Evolutionary conservation across 2,797 vertebrate genomes (phyloP), one percentile per base, ranked within the genome.

Genomic region (Threskiornis aethiopicus): DNA sequence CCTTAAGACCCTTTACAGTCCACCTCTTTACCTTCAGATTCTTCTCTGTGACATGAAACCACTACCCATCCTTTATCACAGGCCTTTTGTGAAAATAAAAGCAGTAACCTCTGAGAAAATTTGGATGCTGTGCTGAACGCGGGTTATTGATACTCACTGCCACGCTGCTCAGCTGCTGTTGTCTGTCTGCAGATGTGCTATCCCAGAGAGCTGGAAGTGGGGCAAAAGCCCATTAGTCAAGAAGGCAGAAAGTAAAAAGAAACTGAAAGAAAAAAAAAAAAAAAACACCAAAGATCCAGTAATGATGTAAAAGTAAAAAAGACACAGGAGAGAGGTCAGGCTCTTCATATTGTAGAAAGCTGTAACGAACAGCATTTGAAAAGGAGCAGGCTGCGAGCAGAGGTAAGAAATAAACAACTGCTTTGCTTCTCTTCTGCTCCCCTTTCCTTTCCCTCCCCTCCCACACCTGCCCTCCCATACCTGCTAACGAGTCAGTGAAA

Each of bases 341-440:
- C 7, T 47, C 29, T 31, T 41, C 10, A 6, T 0, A 1, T 31
- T 66, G 10, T 6, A 57, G 31, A 59, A 76, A 52, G 6, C 39
- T 37, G 2, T 6, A 6, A 3, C 0, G 3, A 76, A 5, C 15
- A 52, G 6, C 28, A 22, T 1, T 19, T 14, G 2, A 84, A 7
- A 6, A 52, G 5, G 2, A 47, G 1, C 0, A 0, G 0, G 1
- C 2, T 33, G 1, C 3, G 1, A 5, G 18, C 29, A 82, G 20
- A 67, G 6, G 28, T 16, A 51, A 79, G 19, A 70, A 70, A 72
- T 5, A 69, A 73, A 21, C 4, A 67, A 25, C 35, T 19, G 0
- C 15, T 42, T 44, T 19, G 0, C 15, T 42, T 44, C 21, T 57
- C 41, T 13, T 41, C 41, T 41, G 11, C 41, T 41, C 41, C 41